Evolutionary conservation across 1,140 invertebrate genomes (phyloP).

Genomic region (Babylonia areolata): DNA sequence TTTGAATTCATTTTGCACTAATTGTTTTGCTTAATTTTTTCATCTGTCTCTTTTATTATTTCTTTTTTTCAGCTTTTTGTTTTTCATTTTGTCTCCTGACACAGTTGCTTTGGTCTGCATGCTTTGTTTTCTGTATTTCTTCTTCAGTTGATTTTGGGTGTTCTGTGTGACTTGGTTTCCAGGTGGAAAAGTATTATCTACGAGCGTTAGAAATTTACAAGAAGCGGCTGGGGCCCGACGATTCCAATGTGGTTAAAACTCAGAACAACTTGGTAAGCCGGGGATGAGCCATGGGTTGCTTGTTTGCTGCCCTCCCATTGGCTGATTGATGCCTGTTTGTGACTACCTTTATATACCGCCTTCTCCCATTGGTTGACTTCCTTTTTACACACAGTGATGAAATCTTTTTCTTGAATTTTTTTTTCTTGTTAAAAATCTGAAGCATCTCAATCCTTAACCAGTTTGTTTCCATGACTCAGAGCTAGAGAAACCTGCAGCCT

Average conservation of each 20-base stretch:
- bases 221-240: slow-evolving; percentile 94
- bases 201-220: slow-evolving; percentile 98
- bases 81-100: neutral
- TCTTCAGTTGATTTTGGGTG: slow-evolving; percentile 23
- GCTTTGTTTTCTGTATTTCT: slow-evolving; percentile 40
- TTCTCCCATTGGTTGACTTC: too few relatives aligned
- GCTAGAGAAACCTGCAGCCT: too few relatives aligned
- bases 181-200: slow-evolving; percentile 93
- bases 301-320: neutral
- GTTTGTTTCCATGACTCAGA: too few relatives aligned
- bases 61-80: neutral
- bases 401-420: neutral
- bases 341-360: neutral
- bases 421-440: neutral
- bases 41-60: too few relatives aligned
- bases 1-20: neutral
- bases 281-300: neutral
- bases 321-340: neutral
- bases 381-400: too few relatives aligned
- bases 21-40: too few relatives aligned
- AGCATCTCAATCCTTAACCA: too few relatives aligned
- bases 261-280: slow-evolving; percentile 92
- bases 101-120: slow-evolving; percentile 45
- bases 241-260: slow-evolving; percentile 99
- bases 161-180: slow-evolving; percentile 68